Evolutionary conservation across 1,140 invertebrate genomes (phyloP), one percentile per base, ranked within the genome.

Genomic region (Caenorhabditis tropicalis): DNA sequence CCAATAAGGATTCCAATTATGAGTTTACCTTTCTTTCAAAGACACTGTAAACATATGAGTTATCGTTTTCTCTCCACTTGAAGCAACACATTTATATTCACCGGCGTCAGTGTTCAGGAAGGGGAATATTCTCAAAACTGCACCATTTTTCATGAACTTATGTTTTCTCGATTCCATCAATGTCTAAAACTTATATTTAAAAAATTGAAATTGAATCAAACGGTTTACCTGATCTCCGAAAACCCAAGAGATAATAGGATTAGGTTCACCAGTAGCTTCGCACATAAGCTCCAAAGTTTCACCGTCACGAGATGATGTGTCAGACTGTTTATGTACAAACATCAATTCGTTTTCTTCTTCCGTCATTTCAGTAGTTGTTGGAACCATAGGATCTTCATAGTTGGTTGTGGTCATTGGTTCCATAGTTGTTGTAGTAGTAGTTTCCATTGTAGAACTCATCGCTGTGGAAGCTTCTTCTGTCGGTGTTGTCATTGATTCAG

Each of bases 51-150:
- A 74, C 27, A 39, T 46, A 43, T 74, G 65, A 9, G 65, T 24
- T 24, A 43, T 12, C 2, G 65, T 43, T 74, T 74, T n/a, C 0
- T 74, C 36, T 1, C 10, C 65, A 43, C 33, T 74, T 12, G 65
- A 43, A 4, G 65, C 65, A 21, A 74, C 10, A 46, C 65, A 74
- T 24, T 29, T 48, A 46, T 81, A 88, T 79, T 31, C n/a, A 56
- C 90, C 90, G 43, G 87, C 88, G 81, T 91, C 90, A 39, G 87
- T 85, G 56, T 91, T 89, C 39, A 91, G 79, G 81, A 91, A 91
- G 16, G 90, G 90, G 80, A 91, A 91, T 48, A 91, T 90, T 56
- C 81, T 85, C 74, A 91, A 82, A 81, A 90, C 79, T 10, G 88
- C 82, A 46, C 83, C 79, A 19, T 89, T 86, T 58, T 88, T 85